phyloP scores from a whole-genome alignment of 2,113 vertebrate species.

The Pardalotus punctatus region DNA sequence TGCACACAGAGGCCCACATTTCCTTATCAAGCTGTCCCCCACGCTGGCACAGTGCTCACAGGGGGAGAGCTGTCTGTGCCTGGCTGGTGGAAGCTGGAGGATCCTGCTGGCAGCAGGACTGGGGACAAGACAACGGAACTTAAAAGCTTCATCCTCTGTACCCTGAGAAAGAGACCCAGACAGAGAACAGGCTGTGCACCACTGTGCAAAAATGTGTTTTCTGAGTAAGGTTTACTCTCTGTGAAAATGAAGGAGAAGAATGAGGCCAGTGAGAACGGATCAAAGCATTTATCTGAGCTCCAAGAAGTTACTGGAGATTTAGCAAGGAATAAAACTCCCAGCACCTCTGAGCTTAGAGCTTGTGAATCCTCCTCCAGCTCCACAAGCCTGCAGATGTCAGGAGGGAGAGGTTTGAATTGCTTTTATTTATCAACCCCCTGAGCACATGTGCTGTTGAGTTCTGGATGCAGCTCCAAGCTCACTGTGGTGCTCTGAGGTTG shows the following conservation, averaged over 20 bases:
- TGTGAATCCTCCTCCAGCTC: neutral
- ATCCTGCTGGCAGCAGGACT: neutral
- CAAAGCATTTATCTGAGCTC: neutral
- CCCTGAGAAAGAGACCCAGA: neutral
- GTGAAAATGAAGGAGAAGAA: neutral
- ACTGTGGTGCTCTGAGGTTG: neutral
- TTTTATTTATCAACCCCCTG: neutral
- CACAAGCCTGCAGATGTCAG: neutral
- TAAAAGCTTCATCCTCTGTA: neutral
- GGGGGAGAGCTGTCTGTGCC: neutral
- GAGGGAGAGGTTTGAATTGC: neutral
- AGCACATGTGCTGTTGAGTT: neutral
- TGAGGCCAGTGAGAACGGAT: neutral
- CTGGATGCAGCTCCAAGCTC: neutral
- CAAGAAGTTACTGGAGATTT: neutral
- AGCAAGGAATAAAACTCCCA: neutral
- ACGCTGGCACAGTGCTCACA: fast-evolving
- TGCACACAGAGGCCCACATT: neutral
- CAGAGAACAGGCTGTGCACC: neutral
- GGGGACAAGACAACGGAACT: neutral
- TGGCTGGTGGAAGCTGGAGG: neutral
- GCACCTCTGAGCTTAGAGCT: neutral
- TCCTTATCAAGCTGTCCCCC: neutral
- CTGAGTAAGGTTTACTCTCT: neutral
- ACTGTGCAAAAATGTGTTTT: neutral